Evolutionary conservation across 2,113 vertebrate genomes (phyloP).

Genomic region (Equus quagga): DNA sequence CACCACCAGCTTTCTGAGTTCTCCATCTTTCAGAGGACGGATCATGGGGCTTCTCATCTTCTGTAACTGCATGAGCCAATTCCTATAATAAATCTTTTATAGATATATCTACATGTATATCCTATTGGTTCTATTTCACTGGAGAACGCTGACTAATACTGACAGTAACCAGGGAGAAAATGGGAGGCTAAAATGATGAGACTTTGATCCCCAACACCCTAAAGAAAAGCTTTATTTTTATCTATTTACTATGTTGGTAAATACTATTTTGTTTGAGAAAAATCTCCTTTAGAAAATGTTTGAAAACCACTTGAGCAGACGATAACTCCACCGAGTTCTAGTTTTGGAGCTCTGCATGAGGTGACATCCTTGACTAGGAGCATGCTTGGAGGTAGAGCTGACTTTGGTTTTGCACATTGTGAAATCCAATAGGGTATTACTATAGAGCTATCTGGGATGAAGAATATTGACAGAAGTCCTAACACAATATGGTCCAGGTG

Average conservation of each 20-base stretch:
- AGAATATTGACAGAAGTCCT: neutral
- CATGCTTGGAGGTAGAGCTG: neutral
- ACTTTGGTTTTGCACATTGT: neutral
- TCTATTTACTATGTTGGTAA: neutral
- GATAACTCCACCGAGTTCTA: neutral
- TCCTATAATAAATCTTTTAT: neutral
- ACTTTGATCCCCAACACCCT: neutral
- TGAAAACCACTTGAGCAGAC: neutral
- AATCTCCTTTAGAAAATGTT: neutral
- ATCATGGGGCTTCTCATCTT: neutral
- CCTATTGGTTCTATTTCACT: neutral
- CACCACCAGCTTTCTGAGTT: neutral
- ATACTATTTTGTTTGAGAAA: neutral
- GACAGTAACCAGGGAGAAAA: neutral
- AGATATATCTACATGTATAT: too few relatives aligned
- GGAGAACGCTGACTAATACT: neutral
- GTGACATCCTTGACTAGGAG: neutral
- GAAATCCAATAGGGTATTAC: neutral
- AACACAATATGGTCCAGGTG: neutral
- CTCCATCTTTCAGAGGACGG: neutral
- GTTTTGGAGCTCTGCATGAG: neutral
- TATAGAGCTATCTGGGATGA: neutral
- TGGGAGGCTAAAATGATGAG: neutral
- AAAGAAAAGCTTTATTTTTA: neutral
- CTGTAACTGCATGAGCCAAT: neutral